Conservation (phyloP, 92 coral and sea anemone genomes). For the Actinostola sp. region DNA sequence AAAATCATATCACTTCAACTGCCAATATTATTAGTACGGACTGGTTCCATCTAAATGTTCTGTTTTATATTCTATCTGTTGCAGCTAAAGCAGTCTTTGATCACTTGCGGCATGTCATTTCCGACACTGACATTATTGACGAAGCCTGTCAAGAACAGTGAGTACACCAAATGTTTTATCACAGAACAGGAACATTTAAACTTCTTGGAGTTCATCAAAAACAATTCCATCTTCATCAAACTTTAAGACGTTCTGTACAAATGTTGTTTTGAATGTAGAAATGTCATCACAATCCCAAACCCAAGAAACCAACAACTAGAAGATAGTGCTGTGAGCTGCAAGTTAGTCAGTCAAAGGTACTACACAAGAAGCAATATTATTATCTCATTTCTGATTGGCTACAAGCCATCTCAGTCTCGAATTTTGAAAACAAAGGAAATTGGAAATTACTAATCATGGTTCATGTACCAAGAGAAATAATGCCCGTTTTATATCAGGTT, state of each 20-base stretch:
- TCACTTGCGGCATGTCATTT: constrained; percentile 51
- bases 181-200: not conserved
- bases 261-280: not conserved
- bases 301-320: constrained; percentile 60
- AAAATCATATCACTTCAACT: no score
- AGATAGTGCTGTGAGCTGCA: constrained; percentile 47
- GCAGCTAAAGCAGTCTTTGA: constrained; percentile 70
- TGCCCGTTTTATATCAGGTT: constrained; percentile 17
- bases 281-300: constrained; percentile 28
- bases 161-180: constrained; percentile 1
- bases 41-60: not conserved
- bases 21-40: not conserved
- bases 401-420: no score
- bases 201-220: not conserved
- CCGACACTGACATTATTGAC: constrained; percentile 62
- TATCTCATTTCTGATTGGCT: no score
- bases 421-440: no score
- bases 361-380: no score
- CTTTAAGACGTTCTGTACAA: no score
- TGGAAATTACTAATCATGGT: no score
- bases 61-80: not conserved
- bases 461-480: no score
- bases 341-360: constrained; percentile 63
- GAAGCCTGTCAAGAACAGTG: constrained; percentile 49
- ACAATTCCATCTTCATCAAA: not conserved